Conservation (phyloP, 2,113 vertebrate species). For the Agapornis roseicollis region DNA sequence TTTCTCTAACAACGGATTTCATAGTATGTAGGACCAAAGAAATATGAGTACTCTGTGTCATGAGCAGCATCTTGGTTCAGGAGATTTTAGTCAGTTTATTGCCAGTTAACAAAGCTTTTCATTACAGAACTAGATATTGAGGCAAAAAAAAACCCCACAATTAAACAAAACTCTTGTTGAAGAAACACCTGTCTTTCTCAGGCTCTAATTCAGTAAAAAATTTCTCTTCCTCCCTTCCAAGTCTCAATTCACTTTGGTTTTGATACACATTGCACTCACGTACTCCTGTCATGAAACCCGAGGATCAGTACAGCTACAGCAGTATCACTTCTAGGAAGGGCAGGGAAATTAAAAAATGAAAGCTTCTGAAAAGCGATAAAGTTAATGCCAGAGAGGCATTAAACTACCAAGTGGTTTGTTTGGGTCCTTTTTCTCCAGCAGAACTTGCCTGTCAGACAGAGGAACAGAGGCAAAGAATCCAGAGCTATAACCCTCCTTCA, state of each 20-base stretch:
- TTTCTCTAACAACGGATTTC: background rate
- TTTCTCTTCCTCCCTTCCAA: accelerated
- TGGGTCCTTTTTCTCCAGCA: background rate
- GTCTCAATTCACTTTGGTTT: background rate
- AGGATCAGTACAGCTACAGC: background rate
- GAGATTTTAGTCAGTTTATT: background rate
- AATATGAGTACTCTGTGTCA: background rate
- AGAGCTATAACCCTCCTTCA: background rate
- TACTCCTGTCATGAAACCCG: background rate
- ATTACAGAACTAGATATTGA: background rate
- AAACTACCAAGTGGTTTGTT: background rate
- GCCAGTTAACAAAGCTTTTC: background rate
- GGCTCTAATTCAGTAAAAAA: background rate
- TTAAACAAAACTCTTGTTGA: background rate
- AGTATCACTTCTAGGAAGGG: background rate
- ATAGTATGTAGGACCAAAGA: background rate
- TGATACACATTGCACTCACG: background rate
- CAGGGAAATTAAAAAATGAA: background rate
- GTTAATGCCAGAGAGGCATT: background rate
- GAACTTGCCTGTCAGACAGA: background rate
- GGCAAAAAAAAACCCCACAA: background rate
- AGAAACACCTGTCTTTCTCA: background rate
- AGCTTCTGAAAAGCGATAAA: background rate
- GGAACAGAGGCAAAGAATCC: background rate
- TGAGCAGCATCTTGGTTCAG: background rate